Conservation (phyloP, 2,113 vertebrate species). For the Dromiciops gliroides region DNA sequence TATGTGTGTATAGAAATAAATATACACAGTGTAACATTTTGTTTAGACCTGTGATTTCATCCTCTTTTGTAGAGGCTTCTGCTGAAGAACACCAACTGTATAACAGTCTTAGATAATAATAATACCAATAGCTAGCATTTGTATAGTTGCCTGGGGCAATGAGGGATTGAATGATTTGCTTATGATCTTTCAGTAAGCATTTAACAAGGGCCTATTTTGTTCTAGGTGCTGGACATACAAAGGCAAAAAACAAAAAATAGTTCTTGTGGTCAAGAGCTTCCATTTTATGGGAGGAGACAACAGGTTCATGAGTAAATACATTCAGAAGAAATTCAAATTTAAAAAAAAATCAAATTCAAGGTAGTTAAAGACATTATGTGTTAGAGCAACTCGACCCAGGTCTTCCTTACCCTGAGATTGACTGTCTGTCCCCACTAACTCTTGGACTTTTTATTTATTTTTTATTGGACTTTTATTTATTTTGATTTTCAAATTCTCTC, state of each 20-base stretch:
- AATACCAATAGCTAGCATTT: background rate
- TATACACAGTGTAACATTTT: background rate
- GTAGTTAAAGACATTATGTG: background rate
- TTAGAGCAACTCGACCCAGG: background rate
- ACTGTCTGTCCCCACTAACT: background rate
- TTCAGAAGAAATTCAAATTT: background rate
- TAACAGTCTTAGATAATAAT: background rate
- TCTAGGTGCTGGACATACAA: background rate
- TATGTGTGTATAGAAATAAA: background rate
- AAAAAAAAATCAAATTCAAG: background rate
- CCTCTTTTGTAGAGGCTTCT: background rate
- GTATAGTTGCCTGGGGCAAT: background rate
- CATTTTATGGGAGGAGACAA: background rate
- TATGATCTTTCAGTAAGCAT: background rate
- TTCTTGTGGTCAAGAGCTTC: background rate
- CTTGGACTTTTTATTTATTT: background rate
- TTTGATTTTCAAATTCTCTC: background rate
- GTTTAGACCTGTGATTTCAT: background rate
- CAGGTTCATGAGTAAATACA: background rate
- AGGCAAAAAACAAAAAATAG: background rate
- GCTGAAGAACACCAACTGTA: background rate
- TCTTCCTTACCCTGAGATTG: background rate
- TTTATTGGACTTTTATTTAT: background rate
- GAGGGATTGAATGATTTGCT: background rate
- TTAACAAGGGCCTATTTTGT: background rate